Percentiles rank a stretch among this genome's conserved stretches.
phyloP scores from a whole-genome alignment of 2,113 vertebrate species.

The Mastomys coucha region DNA sequence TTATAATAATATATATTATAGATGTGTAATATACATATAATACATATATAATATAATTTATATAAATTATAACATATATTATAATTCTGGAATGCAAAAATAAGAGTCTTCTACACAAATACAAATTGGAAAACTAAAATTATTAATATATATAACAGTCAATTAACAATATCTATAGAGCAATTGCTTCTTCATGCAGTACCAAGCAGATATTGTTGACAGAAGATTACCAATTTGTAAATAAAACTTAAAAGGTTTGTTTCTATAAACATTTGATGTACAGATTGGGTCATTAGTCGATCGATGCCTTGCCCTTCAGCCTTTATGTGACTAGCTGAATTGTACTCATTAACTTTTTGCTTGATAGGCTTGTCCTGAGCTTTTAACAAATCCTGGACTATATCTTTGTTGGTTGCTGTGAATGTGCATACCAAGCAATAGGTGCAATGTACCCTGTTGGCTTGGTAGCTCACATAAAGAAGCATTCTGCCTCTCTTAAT shows the following conservation, averaged over 20 bases:
- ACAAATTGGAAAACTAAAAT: neutral
- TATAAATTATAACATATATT: no score
- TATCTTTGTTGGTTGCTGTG: constrained; percentile 44
- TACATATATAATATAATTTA: no score
- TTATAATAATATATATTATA: no score
- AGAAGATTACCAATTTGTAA: neutral
- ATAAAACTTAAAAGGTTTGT: neutral
- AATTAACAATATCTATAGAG: neutral
- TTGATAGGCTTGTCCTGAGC: neutral
- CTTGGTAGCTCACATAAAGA: constrained; percentile 64
- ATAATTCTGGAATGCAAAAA: neutral
- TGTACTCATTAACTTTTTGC: neutral
- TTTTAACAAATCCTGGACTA: neutral
- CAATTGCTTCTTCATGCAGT: neutral
- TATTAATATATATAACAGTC: neutral
- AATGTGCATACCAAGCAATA: constrained; percentile 78
- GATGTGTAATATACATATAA: no score
- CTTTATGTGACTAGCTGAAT: neutral
- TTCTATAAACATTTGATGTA: neutral
- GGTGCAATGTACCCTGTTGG: constrained; percentile 54
- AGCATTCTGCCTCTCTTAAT: constrained; percentile 58
- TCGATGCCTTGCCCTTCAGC: neutral
- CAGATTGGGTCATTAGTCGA: neutral
- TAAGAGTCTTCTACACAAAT: neutral
- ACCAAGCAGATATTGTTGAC: neutral